Evolutionary conservation across 1,140 invertebrate genomes (phyloP), one percentile per base, ranked within the genome.

Genomic region (Pantala flavescens): DNA sequence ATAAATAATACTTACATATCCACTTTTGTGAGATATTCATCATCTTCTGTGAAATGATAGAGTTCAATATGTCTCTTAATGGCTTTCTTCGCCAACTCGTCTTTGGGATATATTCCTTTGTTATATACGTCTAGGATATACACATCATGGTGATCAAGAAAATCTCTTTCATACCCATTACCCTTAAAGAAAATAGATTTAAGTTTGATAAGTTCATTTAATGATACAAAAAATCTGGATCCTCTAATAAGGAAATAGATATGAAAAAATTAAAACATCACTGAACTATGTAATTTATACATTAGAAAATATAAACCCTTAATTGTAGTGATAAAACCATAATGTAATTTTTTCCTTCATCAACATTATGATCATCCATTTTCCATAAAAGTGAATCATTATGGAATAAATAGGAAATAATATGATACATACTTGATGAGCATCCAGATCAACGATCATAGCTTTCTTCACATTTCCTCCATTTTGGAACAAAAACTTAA

Each of bases 61-160:
- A 96, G 79, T 80, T 92, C 90, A 12, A 95, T 87, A 78, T 87
- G 89, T 75, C 88, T 85, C n/a, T 86, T 86, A 73, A 96, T 95
- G 16, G 87, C 88, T 70, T 84, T 84, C 83, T 93, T 93, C 3
- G 93, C 93, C 75, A 81, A 82, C 42, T 86, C 84, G 82, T 96
- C 94, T 77, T 84, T 85, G 0, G 94, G 94, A 81, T 94, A 96
- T 74, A 96, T 93, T 36, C 85, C 82, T 73, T 86, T 84, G 82
- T 96, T 96, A 81, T 93, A 96, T 77, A 95, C 88, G 82, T 96
- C 94, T 85, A 96, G 84, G 77, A 96, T 95, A 79, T 91, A 96
- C 7, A 96, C 90, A 77, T 90, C 87, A 74, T 90, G 87, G 70
- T 88, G 84, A 19, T 82, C 78, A 71, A 88, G 85, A 81, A 95